These are phyloP conservation scores for Molossus alvarezi DNA, from an alignment of 2,797 vertebrate species.

Conservation along the genomic window DNA sequence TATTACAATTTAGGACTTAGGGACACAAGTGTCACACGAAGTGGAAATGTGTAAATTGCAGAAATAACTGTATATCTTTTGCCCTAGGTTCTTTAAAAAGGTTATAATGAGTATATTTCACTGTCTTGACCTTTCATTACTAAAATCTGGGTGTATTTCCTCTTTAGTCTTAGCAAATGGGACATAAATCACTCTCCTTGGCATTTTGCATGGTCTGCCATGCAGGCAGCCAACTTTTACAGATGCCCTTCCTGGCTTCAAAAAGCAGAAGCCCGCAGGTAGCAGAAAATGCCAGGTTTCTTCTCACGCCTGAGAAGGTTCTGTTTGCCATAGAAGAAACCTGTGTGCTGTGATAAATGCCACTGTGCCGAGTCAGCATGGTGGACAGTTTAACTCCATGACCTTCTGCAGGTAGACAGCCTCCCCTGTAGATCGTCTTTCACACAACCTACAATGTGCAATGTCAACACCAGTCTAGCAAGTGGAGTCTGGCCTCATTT, in stretches of 20 bases:
- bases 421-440: constrained; percentile 81
- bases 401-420: constrained; percentile 82
- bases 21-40: not conserved
- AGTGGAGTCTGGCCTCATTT: constrained; percentile 79
- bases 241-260: constrained; percentile 86
- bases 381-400: constrained; percentile 84
- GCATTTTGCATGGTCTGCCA: constrained; percentile 78
- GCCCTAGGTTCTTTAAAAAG: not conserved
- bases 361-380: constrained; percentile 82
- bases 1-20: constrained; percentile 10
- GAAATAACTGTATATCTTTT: not conserved
- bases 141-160: constrained; percentile 69
- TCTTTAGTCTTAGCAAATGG: constrained; percentile 71
- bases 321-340: constrained; percentile 72
- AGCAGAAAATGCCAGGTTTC: constrained; percentile 83
- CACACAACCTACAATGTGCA: constrained; percentile 78
- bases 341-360: constrained; percentile 79
- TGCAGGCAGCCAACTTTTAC: constrained; percentile 82
- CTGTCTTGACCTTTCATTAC: constrained; percentile 69
- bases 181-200: constrained; percentile 84
- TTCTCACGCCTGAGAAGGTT: constrained; percentile 76
- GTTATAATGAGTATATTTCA: constrained; percentile 73
- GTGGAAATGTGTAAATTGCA: not conserved
- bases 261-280: constrained; percentile 77
- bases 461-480: constrained; percentile 72